These are phyloP conservation scores for Cygnus buccinator DNA, from an alignment of 2,113 vertebrate genomes.

Conservation along the genomic window DNA sequence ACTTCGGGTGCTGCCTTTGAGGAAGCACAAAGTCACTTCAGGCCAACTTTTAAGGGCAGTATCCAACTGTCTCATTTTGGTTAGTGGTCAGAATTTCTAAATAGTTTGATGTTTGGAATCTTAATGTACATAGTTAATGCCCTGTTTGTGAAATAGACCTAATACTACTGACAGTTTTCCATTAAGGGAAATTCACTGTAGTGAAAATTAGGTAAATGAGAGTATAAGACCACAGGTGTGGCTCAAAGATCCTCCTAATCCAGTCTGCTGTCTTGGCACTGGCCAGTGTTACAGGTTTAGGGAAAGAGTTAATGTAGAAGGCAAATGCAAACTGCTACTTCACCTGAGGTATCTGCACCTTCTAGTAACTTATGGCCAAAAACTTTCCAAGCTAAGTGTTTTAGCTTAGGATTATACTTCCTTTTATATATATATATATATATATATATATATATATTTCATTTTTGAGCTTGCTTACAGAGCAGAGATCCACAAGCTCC, in stretches of 20 bases:
- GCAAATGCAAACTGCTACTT: not conserved
- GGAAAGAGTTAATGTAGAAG: not conserved
- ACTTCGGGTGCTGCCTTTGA: not conserved
- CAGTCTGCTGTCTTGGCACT: not conserved
- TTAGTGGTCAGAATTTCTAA: not conserved
- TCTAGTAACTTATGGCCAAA: not conserved
- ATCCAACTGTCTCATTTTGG: not conserved
- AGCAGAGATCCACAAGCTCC: not conserved
- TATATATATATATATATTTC: not conserved
- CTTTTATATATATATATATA: too few relatives aligned
- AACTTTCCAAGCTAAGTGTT: not conserved
- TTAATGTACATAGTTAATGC: not conserved
- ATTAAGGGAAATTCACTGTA: not conserved
- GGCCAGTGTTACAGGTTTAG: not conserved
- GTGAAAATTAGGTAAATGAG: not conserved
- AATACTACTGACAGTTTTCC: not conserved
- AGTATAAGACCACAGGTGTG: not conserved
- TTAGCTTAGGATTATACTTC: not conserved
- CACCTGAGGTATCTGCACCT: not conserved
- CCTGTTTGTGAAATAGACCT: not conserved
- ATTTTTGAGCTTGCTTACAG: not conserved
- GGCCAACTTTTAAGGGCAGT: not conserved
- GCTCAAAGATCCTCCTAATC: not conserved
- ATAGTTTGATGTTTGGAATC: not conserved
- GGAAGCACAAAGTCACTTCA: not conserved